A percentile compares a stretch with the other conserved stretches of the same genome.
phyloP scores from a whole-genome alignment of 2,888 invertebrate genomes.

The Acrobeloides nanus region DNA sequence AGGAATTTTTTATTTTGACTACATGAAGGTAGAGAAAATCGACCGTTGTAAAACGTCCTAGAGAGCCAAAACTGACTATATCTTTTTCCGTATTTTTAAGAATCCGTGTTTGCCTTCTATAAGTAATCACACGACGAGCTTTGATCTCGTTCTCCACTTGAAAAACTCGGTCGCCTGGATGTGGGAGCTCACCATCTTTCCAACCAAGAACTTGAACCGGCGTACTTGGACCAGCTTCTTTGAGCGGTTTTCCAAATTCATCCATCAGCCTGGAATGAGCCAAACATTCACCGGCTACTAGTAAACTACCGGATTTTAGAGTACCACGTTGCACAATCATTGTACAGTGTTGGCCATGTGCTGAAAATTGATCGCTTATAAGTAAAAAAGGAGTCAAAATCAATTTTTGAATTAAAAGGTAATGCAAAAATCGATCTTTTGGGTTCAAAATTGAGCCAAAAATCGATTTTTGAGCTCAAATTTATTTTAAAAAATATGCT shows the following conservation, averaged over 20 bases:
- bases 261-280: slow-evolving; percentile 41
- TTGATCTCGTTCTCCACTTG: slow-evolving; percentile 68
- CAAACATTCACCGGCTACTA: slow-evolving; percentile 77
- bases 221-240: slow-evolving; percentile 36
- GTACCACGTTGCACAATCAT: slow-evolving; percentile 78
- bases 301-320: slow-evolving; percentile 67
- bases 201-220: slow-evolving; percentile 39
- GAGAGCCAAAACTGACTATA: no score
- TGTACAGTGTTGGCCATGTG: slow-evolving; percentile 70
- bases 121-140: slow-evolving; percentile 63
- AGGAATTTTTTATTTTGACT: no score
- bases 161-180: slow-evolving; percentile 77
- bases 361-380: slow-evolving; percentile 3
- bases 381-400: no score
- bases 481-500: neutral
- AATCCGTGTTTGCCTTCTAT: no score
- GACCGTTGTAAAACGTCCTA: no score
- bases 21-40: no score
- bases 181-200: slow-evolving; percentile 64
- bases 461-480: no score
- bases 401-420: slow-evolving; percentile 6
- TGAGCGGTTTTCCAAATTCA: slow-evolving; percentile 36
- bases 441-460: no score
- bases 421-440: slow-evolving; percentile 1
- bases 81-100: no score